Base-by-base conservation (phyloP, 2,888 invertebrate genomes). In the Morpho helenor region DNA sequence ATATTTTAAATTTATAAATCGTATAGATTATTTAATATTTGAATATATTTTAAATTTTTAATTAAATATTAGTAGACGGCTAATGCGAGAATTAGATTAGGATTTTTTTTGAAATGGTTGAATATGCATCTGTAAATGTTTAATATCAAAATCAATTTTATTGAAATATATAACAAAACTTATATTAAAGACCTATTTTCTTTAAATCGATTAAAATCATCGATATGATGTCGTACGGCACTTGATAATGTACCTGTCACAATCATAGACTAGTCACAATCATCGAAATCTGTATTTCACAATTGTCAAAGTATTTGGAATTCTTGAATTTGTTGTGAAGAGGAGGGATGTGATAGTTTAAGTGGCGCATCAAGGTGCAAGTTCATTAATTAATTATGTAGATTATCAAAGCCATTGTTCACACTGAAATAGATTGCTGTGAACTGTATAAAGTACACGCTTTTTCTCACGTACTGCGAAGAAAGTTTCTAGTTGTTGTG, bases 371-470 rank as follows among this genome's bases (percentile, higher is more conserved):
- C 66, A 62, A 65, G 67, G 59, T 67, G 66, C 67, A 69, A 70
- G 67, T 68, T 71, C 70, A 66, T 69, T 73, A 75, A 79, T 82
- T 83, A 79, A 79, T 77, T 82, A 83, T 79, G 81, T 80, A 83
- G 79, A 82, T 84, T 79, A 82, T 75, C 79, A 82, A 78, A 80
- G 73, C 80, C 71, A 87, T 88, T 89, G 88, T 88, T 84, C 69
- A 68, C 64, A 60, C 63, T 61, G 66, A 75, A 78, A 82, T 82
- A 75, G 78, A 82, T 82, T 79, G 77, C 83, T 80, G 74, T 75
- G 75, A 79, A 80, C 77, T 72, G 72, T 81, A 82, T 84, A 83
- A 84, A 83, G 75, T 77, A 69, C 65, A 70, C 59, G 64, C 62
- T 62, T 66, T 69, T 79, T 88, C 88, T 80, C 88, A 88, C 82